phyloP scores from a whole-genome alignment of 2,888 invertebrate species.

The Notodonta dromedarius region DNA sequence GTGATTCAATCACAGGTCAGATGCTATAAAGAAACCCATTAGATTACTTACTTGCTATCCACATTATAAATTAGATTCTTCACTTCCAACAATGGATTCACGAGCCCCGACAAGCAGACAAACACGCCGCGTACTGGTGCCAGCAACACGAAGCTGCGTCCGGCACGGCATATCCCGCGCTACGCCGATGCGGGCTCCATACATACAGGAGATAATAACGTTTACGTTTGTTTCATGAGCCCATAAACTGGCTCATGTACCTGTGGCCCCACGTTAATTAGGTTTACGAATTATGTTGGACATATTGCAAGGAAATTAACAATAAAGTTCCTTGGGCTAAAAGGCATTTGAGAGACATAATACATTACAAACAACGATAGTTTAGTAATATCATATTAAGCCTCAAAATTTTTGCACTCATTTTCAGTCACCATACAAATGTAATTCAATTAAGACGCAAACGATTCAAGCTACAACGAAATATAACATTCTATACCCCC shows the following conservation, averaged over 20 bases:
- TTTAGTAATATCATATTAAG: too few species aligned
- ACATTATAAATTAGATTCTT: background rate
- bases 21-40: too few species aligned
- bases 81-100: slow-evolving; percentile 7
- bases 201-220: slow-evolving; percentile 15
- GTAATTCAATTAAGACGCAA: background rate
- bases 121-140: slow-evolving; percentile 3
- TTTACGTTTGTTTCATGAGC: slow-evolving; percentile 11
- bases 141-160: too few species aligned
- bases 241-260: slow-evolving; percentile 2
- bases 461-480: background rate
- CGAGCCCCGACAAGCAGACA: slow-evolving; percentile 5
- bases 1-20: too few species aligned
- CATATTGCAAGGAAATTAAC: too few species aligned
- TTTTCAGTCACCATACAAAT: too few species aligned
- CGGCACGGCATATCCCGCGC: slow-evolving; percentile 7
- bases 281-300: background rate
- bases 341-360: too few species aligned
- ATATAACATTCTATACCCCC: background rate
- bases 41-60: too few species aligned
- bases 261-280: background rate
- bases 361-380: too few species aligned
- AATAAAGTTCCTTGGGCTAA: too few species aligned
- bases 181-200: slow-evolving; percentile 23
- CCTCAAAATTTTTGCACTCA: too few species aligned